These are phyloP conservation scores for Drosophila anceps DNA, from an alignment of 2,888 invertebrate species.

Conservation along the genomic window DNA sequence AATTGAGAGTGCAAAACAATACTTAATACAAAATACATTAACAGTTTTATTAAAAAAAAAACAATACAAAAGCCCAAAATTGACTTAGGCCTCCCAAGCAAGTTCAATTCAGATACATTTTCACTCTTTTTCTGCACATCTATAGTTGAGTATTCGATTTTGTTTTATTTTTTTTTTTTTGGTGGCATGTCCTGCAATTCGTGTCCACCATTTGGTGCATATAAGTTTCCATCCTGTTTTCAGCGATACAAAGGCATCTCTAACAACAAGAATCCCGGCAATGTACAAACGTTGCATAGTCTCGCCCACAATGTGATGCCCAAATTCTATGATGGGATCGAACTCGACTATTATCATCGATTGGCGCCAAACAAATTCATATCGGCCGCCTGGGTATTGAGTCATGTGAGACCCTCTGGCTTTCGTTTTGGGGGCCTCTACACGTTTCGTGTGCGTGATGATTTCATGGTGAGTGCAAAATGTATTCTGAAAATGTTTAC, in stretches of 20 bases:
- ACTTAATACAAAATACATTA: conserved; percentile 30
- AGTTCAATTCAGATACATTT: conserved; percentile 19
- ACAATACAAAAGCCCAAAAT: conserved; percentile 44
- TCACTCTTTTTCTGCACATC: conserved; percentile 3
- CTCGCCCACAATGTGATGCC: conserved; percentile 84
- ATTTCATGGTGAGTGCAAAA: conserved; percentile 78
- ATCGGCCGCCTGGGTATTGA: conserved; percentile 81
- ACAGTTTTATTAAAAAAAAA: conserved; percentile 16
- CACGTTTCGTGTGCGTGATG: conserved; percentile 68
- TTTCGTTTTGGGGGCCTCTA: conserved; percentile 84
- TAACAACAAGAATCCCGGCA: conserved; percentile 83
- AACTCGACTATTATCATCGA: conserved; percentile 78
- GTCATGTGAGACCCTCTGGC: conserved; percentile 83
- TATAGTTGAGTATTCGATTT: background rate
- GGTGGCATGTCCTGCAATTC: conserved; percentile 61
- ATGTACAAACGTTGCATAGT: conserved; percentile 82
- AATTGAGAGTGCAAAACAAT: conserved; percentile 14
- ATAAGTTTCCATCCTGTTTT: conserved; percentile 81
- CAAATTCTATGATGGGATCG: conserved; percentile 83
- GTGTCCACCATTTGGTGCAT: conserved; percentile 57
- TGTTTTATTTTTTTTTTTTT: background rate
- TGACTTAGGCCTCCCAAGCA: conserved; percentile 10
- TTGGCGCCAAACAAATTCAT: conserved; percentile 82
- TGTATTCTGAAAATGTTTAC: fast-evolving
- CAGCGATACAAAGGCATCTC: conserved; percentile 69